Evolutionary conservation across 2,797 vertebrate genomes (phyloP).

Genomic region (Tragelaphus oryx): DNA sequence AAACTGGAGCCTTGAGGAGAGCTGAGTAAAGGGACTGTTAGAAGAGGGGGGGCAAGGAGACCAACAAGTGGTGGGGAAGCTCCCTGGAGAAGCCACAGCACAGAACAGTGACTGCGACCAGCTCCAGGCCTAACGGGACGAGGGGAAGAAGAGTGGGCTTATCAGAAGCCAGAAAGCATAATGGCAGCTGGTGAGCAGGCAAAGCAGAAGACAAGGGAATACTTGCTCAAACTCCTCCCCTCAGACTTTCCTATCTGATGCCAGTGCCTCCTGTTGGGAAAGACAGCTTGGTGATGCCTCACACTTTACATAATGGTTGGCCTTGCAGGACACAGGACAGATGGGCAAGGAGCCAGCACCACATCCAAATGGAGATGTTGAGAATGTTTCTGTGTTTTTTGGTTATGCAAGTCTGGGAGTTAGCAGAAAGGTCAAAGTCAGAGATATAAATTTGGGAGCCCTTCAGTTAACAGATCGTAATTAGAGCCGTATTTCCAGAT

Average conservation of each 20-base stretch:
- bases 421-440: background rate
- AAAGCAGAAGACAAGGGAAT: background rate
- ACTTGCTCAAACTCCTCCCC: background rate
- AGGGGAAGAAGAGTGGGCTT: background rate
- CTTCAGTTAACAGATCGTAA: background rate
- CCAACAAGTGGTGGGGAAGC: background rate
- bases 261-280: background rate
- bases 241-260: background rate
- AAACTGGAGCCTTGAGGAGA: background rate
- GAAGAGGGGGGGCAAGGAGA: background rate
- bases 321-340: background rate
- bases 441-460: background rate
- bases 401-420: background rate
- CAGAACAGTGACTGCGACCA: background rate
- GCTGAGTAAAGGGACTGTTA: background rate
- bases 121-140: background rate
- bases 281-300: background rate
- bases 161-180: background rate
- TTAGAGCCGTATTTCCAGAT: background rate
- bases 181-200: background rate
- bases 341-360: background rate
- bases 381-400: background rate
- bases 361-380: background rate
- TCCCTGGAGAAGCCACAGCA: background rate
- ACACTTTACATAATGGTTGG: rapidly evolving